Evolutionary conservation across 2,797 vertebrate species (phyloP).

Genomic region (Diceros bicornis): DNA sequence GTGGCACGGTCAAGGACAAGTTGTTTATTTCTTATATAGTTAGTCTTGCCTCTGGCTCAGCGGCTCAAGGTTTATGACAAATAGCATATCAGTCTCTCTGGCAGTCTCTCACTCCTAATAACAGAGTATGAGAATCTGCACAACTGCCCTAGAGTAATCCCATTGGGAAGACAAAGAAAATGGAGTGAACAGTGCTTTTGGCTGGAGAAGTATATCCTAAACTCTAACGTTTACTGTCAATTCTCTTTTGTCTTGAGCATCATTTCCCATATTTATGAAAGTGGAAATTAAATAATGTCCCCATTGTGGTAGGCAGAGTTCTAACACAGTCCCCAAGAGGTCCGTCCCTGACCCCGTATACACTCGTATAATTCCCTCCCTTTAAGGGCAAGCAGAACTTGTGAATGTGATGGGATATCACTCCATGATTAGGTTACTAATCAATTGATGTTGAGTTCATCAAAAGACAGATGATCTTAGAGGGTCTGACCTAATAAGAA

Average conservation of each 20-base stretch:
- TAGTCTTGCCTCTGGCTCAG: not conserved
- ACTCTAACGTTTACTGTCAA: not conserved
- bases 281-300: not conserved
- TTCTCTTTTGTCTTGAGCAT: not conserved
- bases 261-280: not conserved
- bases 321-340: not conserved
- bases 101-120: not conserved
- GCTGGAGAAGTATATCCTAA: not conserved
- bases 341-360: no score
- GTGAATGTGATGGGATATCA: no score
- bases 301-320: not conserved
- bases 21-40: not conserved
- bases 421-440: not conserved
- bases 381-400: not conserved
- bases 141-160: not conserved
- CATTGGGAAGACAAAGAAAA: not conserved
- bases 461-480: not conserved
- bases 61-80: not conserved
- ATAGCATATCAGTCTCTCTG: not conserved
- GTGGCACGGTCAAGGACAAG: not conserved
- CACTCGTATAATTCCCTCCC: not conserved
- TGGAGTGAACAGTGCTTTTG: accelerated
- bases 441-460: not conserved
- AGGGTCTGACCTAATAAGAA: not conserved
- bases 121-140: not conserved